Percentiles rank a stretch among this genome's conserved stretches.
phyloP scores from a whole-genome alignment of 2,888 invertebrate species.

The Dryobota labecula region DNA sequence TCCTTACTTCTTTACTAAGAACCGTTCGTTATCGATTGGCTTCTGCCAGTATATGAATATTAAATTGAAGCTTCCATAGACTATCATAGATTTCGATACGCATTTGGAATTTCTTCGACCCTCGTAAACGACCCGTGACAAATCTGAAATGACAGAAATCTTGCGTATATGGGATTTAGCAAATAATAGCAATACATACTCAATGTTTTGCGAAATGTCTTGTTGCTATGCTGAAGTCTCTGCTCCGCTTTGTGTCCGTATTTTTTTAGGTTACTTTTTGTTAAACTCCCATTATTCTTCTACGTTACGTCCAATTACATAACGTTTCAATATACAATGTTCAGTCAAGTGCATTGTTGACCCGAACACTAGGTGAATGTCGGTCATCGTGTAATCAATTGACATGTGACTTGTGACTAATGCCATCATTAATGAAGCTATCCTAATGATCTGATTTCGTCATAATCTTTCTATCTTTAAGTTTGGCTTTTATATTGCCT shows the following conservation, averaged over 20 bases:
- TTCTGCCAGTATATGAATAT: constrained; percentile 59
- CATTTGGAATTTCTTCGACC: constrained; percentile 53
- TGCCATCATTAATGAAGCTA: constrained; percentile 74
- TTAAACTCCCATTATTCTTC: neutral
- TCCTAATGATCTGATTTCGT: constrained; percentile 52
- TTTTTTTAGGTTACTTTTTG: neutral
- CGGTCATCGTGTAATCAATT: constrained; percentile 78
- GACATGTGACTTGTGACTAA: constrained; percentile 82
- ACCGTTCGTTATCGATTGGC: constrained; percentile 63
- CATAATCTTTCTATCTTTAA: constrained; percentile 19
- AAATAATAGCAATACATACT: constrained; percentile 25
- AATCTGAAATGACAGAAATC: constrained; percentile 58
- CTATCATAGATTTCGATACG: constrained; percentile 50
- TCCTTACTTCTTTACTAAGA: constrained; percentile 43
- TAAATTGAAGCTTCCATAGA: constrained; percentile 48
- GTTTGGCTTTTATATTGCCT: neutral
- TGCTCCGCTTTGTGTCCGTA: neutral
- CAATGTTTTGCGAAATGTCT: constrained; percentile 29
- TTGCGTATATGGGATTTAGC: constrained; percentile 39
- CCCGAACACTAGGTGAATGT: constrained; percentile 65
- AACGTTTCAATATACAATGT: constrained; percentile 32
- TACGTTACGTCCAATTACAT: constrained; percentile 12
- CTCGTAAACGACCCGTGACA: constrained; percentile 49
- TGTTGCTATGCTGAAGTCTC: constrained; percentile 33
- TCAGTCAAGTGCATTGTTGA: constrained; percentile 55